Percentiles rank a stretch among this genome's conserved stretches.
phyloP scores from a whole-genome alignment of 1,140 invertebrate species.

The Forficula auricularia region DNA sequence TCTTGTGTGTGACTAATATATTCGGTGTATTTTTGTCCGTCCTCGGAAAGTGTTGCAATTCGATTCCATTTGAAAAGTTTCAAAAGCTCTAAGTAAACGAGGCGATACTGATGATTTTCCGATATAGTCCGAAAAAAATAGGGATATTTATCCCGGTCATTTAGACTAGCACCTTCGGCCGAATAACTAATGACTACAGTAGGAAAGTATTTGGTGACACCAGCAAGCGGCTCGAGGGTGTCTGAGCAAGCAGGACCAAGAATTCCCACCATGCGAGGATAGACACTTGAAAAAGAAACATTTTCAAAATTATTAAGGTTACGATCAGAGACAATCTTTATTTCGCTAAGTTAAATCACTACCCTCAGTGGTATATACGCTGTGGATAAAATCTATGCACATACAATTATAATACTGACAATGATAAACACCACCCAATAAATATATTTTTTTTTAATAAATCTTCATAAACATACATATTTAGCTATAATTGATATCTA shows the following conservation, averaged over 20 bases:
- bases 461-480: too few species aligned
- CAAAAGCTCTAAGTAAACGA: constrained; percentile 48
- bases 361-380: neutral
- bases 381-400: neutral
- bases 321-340: neutral
- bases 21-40: constrained; percentile 63
- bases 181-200: constrained; percentile 65
- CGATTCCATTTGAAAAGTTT: constrained; percentile 46
- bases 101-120: constrained; percentile 54
- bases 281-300: too few species aligned
- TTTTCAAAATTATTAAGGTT: constrained; percentile 2
- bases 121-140: constrained; percentile 73
- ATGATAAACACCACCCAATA: neutral
- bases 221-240: constrained; percentile 63
- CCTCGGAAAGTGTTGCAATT: constrained; percentile 56
- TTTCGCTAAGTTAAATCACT: neutral
- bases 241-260: constrained; percentile 67
- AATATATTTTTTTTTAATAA: too few species aligned
- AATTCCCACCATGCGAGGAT: too few species aligned
- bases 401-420: neutral
- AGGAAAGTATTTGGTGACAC: constrained; percentile 58
- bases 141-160: constrained; percentile 51
- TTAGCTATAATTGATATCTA: too few species aligned
- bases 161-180: constrained; percentile 55
- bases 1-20: constrained; percentile 57